Conservation (phyloP, 2,888 invertebrate genomes). For the Tetanocera ferruginea region DNA sequence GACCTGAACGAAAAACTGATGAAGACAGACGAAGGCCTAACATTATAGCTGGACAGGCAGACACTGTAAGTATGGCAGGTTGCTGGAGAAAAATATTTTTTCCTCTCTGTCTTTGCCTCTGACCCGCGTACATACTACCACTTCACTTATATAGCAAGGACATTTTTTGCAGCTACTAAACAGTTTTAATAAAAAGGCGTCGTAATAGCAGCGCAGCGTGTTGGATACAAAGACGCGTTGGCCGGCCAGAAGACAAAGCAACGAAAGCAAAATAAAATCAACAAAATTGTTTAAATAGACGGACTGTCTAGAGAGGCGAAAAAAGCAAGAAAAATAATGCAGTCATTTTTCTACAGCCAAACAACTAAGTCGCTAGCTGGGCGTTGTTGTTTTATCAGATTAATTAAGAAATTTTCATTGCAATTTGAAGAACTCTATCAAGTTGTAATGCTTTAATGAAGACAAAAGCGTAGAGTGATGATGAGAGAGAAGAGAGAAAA, state of each 20-base stretch:
- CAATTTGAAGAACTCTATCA: slow-evolving; percentile 26
- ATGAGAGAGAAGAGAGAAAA: background rate
- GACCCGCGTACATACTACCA: background rate
- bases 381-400: slow-evolving; percentile 43
- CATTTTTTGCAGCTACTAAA: slow-evolving; percentile 43
- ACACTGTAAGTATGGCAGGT: background rate
- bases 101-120: background rate
- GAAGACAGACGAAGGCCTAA: slow-evolving; percentile 10
- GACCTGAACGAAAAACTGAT: background rate
- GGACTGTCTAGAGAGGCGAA: slow-evolving; percentile 9
- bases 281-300: slow-evolving; percentile 12
- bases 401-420: slow-evolving; percentile 49
- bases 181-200: slow-evolving; percentile 29
- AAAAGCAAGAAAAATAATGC: slow-evolving; percentile 9
- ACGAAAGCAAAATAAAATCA: background rate
- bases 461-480: background rate
- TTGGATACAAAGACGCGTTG: background rate
- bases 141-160: slow-evolving; percentile 25
- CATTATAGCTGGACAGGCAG: too few relatives aligned
- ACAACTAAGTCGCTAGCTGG: background rate
- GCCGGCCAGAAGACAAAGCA: background rate
- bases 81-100: slow-evolving; percentile 30
- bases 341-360: background rate
- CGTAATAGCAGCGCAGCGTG: background rate
- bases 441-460: background rate